These are phyloP conservation scores for Ciconia nigra DNA, from an alignment of 2,797 vertebrate species.

Conservation along the genomic window DNA sequence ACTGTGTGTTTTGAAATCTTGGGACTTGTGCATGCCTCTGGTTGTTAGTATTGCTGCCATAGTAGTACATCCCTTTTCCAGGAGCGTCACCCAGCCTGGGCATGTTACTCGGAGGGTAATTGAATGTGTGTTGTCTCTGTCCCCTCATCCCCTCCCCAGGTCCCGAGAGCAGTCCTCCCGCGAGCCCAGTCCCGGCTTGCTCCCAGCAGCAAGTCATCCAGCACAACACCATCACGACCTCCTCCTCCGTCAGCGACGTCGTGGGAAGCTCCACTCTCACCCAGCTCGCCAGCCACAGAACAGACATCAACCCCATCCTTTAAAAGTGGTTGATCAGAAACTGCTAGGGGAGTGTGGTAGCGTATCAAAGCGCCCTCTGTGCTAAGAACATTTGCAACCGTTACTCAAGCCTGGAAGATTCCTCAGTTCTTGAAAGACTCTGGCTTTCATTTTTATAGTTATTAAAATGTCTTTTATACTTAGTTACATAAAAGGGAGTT, in stretches of 20 bases:
- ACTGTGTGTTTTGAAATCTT: not conserved
- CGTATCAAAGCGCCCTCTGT: slow-evolving; percentile 66
- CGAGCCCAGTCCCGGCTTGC: slow-evolving; percentile 88
- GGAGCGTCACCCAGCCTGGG: not conserved
- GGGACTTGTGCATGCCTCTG: not conserved
- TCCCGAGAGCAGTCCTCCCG: slow-evolving; percentile 96
- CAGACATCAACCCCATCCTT: slow-evolving; percentile 97
- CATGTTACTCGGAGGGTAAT: not conserved
- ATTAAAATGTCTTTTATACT: slow-evolving; percentile 81
- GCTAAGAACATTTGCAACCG: slow-evolving; percentile 78
- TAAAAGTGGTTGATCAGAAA: slow-evolving; percentile 78
- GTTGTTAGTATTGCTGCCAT: not conserved
- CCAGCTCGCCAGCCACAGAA: slow-evolving; percentile 90
- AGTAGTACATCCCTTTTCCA: not conserved
- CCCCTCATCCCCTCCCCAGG: slow-evolving; percentile 74
- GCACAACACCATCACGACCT: slow-evolving; percentile 99
- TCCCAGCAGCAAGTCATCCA: slow-evolving; percentile 99
- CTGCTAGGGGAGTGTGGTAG: slow-evolving; percentile 71
- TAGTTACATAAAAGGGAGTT: slow-evolving; percentile 83
- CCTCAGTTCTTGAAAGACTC: slow-evolving; percentile 79
- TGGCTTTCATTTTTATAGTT: slow-evolving; percentile 82
- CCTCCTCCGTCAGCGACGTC: slow-evolving; percentile 88
- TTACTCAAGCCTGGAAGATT: slow-evolving; percentile 84
- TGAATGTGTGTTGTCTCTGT: slow-evolving; percentile 53
- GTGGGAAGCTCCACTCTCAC: slow-evolving; percentile 87